Base-by-base conservation (phyloP, 2,113 vertebrate species). In the Seriola dumerili region DNA sequence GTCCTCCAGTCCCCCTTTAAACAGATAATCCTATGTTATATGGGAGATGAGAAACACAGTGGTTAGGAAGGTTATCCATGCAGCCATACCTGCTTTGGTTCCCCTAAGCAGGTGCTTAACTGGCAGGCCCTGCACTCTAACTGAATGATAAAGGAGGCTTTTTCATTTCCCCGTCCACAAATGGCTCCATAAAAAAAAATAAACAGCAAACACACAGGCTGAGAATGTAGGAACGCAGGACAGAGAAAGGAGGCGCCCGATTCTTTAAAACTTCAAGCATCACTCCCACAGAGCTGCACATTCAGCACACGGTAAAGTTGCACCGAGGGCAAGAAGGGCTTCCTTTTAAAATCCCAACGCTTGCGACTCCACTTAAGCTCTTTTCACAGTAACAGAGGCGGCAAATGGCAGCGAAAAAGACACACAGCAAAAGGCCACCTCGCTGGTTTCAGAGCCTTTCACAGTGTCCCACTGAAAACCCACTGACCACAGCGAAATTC, bases 301-400 rank as follows among this genome's bases (percentile, higher is more conserved):
- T 66, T 90, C 62, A 85, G 80, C 84, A 32, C 17, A 34, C 0
- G 2, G 13, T 16, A 54, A 70, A 63, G 59, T 46, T 46, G 36
- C 46, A 61, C 66, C 58, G 38, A 32, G 42, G 66, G 58, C 58
- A 58, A 44, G 62, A 6, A 29, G 52, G 34, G 48, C 52, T 85
- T 88, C 66, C 52, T 75, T 9, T 50, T 57, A 32, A 82, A 88
- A 86, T 88, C 80, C 82, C 65, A 62, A 29, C 59, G 38, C 73
- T 48, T 73, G 64, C 3, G 59, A 85, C 77, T 70, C 34, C 58
- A 77, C 84, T 87, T 87, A 85, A 92, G 80, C 59, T 79, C 58
- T 62, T 85, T 80, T 82, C 85, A 83, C 73, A 78, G 32, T 0
- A 69, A 76, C 79, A 64, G 58, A 36, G 19, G 74, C 57, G 63